Conservation (phyloP, 2,797 vertebrate genomes). For the Clarias platycephalus region DNA sequence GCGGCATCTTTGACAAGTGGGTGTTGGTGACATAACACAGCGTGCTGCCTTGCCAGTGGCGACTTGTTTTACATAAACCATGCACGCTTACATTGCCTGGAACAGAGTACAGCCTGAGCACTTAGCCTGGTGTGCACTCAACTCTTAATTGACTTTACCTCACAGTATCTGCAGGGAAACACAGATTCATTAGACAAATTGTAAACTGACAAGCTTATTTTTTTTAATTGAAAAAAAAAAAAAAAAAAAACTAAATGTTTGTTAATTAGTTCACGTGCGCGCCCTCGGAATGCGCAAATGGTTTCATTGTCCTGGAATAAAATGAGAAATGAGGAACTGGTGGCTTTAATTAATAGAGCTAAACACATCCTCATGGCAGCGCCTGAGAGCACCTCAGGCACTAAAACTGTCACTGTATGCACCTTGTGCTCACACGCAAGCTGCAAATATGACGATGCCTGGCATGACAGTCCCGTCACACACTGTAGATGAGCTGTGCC, state of each 20-base stretch:
- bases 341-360: constrained; percentile 52
- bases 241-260: not conserved
- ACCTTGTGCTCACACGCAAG: constrained; percentile 45
- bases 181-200: constrained; percentile 23
- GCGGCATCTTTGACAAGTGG: constrained; percentile 79
- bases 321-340: constrained; percentile 30
- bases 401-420: constrained; percentile 49
- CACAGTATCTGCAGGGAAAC: constrained; percentile 20
- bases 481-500: constrained; percentile 80
- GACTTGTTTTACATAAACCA: constrained; percentile 76
- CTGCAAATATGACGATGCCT: constrained; percentile 54
- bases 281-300: constrained; percentile 17
- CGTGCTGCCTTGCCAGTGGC: constrained; percentile 67
- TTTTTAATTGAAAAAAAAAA: not conserved
- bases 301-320: constrained; percentile 32
- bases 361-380: constrained; percentile 47
- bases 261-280: not conserved
- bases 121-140: constrained; percentile 58
- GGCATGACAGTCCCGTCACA: constrained; percentile 81
- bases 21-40: constrained; percentile 89
- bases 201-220: constrained; percentile 15
- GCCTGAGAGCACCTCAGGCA: constrained; percentile 39
- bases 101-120: constrained; percentile 35
- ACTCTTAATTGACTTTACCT: constrained; percentile 19
- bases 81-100: constrained; percentile 52